These are phyloP conservation scores for Ailuropoda melanoleuca DNA, from an alignment of 2,113 vertebrate species.

Conservation along the genomic window DNA sequence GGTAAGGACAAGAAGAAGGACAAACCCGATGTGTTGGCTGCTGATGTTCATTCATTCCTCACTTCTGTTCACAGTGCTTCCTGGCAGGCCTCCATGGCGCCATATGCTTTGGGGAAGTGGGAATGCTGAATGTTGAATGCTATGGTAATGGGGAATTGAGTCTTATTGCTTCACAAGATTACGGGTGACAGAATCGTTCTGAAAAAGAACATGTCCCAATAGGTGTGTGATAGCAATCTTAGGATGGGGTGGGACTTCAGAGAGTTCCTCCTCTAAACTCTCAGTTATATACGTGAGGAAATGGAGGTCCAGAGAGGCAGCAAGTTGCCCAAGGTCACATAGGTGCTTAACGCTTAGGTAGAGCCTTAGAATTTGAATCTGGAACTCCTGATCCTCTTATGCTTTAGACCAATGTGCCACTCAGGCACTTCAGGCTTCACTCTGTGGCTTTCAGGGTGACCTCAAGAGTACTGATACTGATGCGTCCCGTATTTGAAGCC, in stretches of 20 bases:
- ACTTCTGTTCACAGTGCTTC: not conserved
- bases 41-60: conserved; percentile 55
- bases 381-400: not conserved
- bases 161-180: conserved; percentile 71
- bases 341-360: not conserved
- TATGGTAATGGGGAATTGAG: conserved; percentile 63
- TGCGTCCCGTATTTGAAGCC: not conserved
- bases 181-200: conserved; percentile 16
- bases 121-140: conserved; percentile 60
- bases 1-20: conserved; percentile 18
- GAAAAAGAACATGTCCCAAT: conserved; percentile 39
- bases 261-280: not conserved
- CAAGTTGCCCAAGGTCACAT: not conserved
- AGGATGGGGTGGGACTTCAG: conserved; percentile 16
- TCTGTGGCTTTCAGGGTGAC: not conserved
- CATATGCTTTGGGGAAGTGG: conserved; percentile 70
- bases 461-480: not conserved
- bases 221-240: conserved; percentile 46
- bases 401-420: not conserved
- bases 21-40: conserved; percentile 24
- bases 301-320: not conserved
- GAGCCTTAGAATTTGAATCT: not conserved
- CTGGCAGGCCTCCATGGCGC: conserved; percentile 15
- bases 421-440: not conserved
- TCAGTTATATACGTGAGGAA: not conserved